These are phyloP conservation scores for Diprion similis DNA, from an alignment of 1,140 invertebrate species.

Conservation along the genomic window DNA sequence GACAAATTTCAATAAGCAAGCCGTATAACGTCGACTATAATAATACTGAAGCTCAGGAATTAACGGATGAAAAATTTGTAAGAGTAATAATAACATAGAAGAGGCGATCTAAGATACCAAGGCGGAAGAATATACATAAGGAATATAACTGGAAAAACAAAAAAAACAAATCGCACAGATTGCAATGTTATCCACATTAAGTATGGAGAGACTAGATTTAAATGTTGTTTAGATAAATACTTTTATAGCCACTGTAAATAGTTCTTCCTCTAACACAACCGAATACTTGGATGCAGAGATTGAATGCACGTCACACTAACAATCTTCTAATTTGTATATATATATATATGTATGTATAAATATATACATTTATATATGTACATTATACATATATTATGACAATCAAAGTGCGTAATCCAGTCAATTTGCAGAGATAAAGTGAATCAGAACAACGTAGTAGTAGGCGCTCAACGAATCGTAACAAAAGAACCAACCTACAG, in stretches of 20 bases:
- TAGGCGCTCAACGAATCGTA: neutral
- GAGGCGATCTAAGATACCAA: no score
- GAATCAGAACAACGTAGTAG: neutral
- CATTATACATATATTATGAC: neutral
- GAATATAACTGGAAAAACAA: no score
- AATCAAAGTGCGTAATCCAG: neutral
- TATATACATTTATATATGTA: neutral
- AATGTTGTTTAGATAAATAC: neutral
- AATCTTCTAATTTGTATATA: neutral
- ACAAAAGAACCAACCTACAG: neutral
- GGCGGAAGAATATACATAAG: no score
- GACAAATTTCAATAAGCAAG: no score
- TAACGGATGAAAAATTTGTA: no score
- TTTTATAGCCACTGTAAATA: conserved; percentile 2
- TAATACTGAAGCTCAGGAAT: no score
- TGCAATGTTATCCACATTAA: neutral
- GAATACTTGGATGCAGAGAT: conserved; percentile 5
- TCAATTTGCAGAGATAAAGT: neutral
- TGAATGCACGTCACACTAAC: neutral
- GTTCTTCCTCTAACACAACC: neutral
- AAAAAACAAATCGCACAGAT: neutral
- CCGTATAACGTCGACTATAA: no score
- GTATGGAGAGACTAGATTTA: neutral
- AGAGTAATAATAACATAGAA: no score
- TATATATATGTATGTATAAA: neutral